Conservation (phyloP, 2,888 invertebrate genomes). For the Eristalinus sepulchralis region DNA sequence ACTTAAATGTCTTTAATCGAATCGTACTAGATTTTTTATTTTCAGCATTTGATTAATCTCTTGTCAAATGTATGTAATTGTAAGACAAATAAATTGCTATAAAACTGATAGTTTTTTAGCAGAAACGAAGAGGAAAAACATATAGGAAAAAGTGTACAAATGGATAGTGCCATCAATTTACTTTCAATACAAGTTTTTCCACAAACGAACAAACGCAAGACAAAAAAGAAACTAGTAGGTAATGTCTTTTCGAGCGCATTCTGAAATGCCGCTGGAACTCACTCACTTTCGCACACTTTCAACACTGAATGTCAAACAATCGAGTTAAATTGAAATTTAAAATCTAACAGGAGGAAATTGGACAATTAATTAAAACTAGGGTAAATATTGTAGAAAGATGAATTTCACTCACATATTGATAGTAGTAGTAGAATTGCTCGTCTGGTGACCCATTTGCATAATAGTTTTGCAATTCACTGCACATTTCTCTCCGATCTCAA, state of each 20-base stretch:
- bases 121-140: not conserved
- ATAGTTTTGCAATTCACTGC: slow-evolving; percentile 73
- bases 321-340: not conserved
- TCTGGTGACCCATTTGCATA: slow-evolving; percentile 72
- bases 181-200: slow-evolving; percentile 19
- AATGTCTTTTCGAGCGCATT: not conserved
- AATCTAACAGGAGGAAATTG: not conserved
- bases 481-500: slow-evolving; percentile 67
- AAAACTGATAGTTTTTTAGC: not conserved
- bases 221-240: not conserved
- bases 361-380: not conserved
- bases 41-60: not conserved
- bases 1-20: not conserved
- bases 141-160: slow-evolving; percentile 34
- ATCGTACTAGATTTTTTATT: not conserved
- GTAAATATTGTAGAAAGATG: not conserved
- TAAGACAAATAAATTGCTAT: not conserved
- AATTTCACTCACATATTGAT: slow-evolving; percentile 72
- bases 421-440: slow-evolving; percentile 72
- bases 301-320: not conserved
- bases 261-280: not conserved
- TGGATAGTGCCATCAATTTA: not conserved
- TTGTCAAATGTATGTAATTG: not conserved
- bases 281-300: not conserved
- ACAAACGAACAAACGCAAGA: not conserved